Evolutionary conservation across 2,797 vertebrate species (phyloP).

Genomic region (Adelosebastes latens): DNA sequence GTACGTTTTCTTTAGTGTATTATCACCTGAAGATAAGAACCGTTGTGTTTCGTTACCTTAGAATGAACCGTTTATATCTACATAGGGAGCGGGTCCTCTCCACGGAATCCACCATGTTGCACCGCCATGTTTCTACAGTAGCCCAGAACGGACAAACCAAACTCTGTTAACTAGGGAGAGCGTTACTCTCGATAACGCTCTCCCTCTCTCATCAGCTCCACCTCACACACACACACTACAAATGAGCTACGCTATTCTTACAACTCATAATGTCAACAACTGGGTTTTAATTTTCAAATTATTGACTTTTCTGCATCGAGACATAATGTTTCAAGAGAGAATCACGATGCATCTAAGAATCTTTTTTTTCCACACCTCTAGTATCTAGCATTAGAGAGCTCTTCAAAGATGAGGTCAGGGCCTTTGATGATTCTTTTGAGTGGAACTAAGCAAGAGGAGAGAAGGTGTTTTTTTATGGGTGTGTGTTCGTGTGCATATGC

Average conservation of each 20-base stretch:
- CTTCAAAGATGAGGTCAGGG: slow-evolving; percentile 26
- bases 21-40: too few relatives aligned
- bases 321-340: neutral
- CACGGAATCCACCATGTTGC: too few relatives aligned
- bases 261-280: neutral
- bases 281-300: neutral
- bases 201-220: too few relatives aligned
- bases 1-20: too few relatives aligned
- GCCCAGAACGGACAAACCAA: too few relatives aligned
- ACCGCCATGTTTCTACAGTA: too few relatives aligned
- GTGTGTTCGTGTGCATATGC: neutral
- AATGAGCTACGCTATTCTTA: neutral
- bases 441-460: neutral
- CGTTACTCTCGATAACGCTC: too few relatives aligned
- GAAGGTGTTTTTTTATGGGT: neutral
- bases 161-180: too few relatives aligned
- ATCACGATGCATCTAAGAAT: neutral
- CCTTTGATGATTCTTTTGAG: slow-evolving; percentile 19
- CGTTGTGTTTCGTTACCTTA: too few relatives aligned
- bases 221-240: neutral
- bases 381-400: slow-evolving; percentile 15
- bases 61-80: too few relatives aligned
- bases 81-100: too few relatives aligned
- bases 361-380: neutral
- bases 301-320: neutral